Percentiles rank a stretch among this genome's conserved stretches.
Conservation (phyloP, 2,113 vertebrate species). For the Hiodon tergisus region DNA sequence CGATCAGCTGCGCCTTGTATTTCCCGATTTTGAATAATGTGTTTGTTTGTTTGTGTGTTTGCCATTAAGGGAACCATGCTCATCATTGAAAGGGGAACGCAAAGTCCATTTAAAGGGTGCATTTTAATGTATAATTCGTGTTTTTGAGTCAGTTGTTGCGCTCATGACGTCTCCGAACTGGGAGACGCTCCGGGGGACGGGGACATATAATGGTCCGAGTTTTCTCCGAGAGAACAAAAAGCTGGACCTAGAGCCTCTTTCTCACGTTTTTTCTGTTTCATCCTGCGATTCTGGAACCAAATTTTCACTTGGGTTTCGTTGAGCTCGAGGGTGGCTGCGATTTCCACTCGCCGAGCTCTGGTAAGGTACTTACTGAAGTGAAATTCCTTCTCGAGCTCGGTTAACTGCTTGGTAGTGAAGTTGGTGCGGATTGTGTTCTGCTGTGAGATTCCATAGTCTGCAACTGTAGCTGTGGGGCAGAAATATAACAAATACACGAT, state of each 20-base stretch:
- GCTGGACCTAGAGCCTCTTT: slow-evolving; percentile 65
- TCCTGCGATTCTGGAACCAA: slow-evolving; percentile 94
- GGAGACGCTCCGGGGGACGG: slow-evolving; percentile 76
- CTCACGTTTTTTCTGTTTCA: slow-evolving; percentile 97
- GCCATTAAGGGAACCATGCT: no score
- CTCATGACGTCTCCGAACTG: slow-evolving; percentile 55
- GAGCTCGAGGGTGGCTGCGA: slow-evolving; percentile 86
- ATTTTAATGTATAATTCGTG: slow-evolving; percentile 27
- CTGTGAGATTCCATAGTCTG: slow-evolving; percentile 73
- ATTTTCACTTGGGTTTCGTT: slow-evolving; percentile 98
- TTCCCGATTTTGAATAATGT: no score
- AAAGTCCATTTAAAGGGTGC: slow-evolving; percentile 25
- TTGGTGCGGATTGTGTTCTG: slow-evolving; percentile 86
- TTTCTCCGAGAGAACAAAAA: slow-evolving; percentile 55
- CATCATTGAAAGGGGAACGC: no score
- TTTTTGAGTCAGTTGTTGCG: slow-evolving; percentile 43
- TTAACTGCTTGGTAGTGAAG: slow-evolving; percentile 94
- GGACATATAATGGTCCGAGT: slow-evolving; percentile 72
- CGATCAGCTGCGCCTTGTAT: no score
- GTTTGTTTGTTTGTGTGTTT: no score
- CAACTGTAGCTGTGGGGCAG: slow-evolving; percentile 69
- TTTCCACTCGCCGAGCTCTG: slow-evolving; percentile 84
- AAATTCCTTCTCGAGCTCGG: slow-evolving; percentile 96
- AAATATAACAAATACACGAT: slow-evolving; percentile 11
- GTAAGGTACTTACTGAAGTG: slow-evolving; percentile 98